A percentile compares a stretch with the other conserved stretches of the same genome.
Evolutionary conservation across 2,888 invertebrate genomes (phyloP).

Genomic region (Eledone cirrhosa): DNA sequence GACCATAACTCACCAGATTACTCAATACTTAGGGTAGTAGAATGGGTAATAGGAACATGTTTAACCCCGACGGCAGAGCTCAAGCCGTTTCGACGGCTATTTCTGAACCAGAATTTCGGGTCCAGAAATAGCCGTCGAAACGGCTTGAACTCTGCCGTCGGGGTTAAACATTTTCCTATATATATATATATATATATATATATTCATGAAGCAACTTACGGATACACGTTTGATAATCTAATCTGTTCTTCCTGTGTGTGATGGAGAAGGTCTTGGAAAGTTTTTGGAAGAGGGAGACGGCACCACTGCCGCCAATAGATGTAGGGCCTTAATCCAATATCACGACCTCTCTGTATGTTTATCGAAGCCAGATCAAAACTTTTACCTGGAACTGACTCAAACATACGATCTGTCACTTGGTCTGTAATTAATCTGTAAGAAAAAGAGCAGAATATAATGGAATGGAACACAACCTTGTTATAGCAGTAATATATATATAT

Average conservation of each 20-base stretch:
- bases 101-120: too few relatives aligned
- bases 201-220: not conserved
- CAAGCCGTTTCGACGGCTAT: too few relatives aligned
- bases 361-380: conserved; percentile 82
- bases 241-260: not conserved
- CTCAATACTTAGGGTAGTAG: too few relatives aligned
- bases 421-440: not conserved
- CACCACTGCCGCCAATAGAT: conserved; percentile 73
- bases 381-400: conserved; percentile 69
- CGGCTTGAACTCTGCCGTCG: too few relatives aligned
- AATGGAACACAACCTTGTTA: too few relatives aligned
- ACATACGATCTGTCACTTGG: conserved; percentile 84
- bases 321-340: conserved; percentile 86
- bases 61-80: too few relatives aligned
- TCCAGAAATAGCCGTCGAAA: too few relatives aligned
- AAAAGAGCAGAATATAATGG: not conserved
- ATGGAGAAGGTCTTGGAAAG: not conserved
- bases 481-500: not conserved
- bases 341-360: conserved; percentile 88
- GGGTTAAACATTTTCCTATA: too few relatives aligned
- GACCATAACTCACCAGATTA: too few relatives aligned
- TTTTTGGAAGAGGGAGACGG: conserved; percentile 42
- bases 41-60: too few relatives aligned
- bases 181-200: not conserved
- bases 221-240: not conserved